phyloP scores from a whole-genome alignment of 2,888 invertebrate species.

The Gortyna flavago region DNA sequence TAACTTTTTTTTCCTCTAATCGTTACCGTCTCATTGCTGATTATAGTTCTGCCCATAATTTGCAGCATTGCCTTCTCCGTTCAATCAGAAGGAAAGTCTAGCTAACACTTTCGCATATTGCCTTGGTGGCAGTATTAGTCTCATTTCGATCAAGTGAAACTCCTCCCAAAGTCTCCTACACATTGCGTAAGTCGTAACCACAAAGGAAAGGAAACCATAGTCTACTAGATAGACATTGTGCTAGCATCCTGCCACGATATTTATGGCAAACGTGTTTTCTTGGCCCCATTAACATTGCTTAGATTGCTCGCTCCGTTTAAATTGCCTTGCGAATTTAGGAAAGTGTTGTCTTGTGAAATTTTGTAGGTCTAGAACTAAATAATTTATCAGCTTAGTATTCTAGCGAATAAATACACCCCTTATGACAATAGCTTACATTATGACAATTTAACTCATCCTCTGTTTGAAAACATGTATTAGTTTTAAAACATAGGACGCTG shows the following conservation, averaged over 20 bases:
- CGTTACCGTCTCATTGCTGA: neutral
- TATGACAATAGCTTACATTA: neutral
- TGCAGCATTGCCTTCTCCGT: neutral
- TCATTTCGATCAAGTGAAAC: neutral
- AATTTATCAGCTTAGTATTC: neutral
- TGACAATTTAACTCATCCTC: neutral
- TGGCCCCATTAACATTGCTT: constrained; percentile 42
- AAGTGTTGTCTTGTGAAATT: constrained; percentile 8
- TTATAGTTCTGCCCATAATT: neutral
- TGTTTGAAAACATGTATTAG: neutral
- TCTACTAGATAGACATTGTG: constrained; percentile 31
- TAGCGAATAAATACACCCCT: neutral
- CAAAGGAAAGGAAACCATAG: constrained; percentile 29
- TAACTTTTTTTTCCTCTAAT: neutral
- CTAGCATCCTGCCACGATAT: constrained; percentile 37
- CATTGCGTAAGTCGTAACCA: constrained; percentile 44
- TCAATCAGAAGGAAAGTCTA: neutral
- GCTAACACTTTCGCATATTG: neutral
- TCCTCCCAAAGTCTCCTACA: neutral
- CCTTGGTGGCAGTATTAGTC: neutral
- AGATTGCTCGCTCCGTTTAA: constrained; percentile 13
- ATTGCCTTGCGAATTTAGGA: constrained; percentile 7
- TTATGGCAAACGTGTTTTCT: constrained; percentile 49
- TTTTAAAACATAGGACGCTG: neutral
- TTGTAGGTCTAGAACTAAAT: neutral